Conservation (phyloP, 2,113 vertebrate genomes). For the Pachypanchax playfairii region DNA sequence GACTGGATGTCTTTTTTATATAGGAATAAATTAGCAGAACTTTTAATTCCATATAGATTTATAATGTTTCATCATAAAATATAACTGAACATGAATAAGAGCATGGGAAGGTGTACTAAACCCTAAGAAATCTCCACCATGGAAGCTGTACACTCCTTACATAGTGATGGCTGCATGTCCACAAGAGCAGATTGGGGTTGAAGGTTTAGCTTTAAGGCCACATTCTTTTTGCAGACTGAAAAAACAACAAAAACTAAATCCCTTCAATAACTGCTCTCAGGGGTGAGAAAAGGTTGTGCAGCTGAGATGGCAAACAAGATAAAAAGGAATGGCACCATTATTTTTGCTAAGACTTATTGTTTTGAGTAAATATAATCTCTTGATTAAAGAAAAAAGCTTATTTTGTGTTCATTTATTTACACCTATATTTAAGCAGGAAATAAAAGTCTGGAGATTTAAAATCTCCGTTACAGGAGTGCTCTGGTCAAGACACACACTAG, state of each 20-base stretch:
- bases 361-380: slow-evolving; percentile 26
- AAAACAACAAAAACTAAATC: slow-evolving; percentile 42
- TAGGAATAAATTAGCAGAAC: no score
- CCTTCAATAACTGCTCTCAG: slow-evolving; percentile 25
- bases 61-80: slow-evolving; percentile 4
- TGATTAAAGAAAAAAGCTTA: slow-evolving; percentile 25
- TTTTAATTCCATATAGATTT: neutral
- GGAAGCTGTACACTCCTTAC: slow-evolving; percentile 13
- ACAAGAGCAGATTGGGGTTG: slow-evolving; percentile 23
- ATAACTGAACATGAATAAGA: neutral
- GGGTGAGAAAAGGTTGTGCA: slow-evolving; percentile 16
- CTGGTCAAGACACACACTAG: neutral
- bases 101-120: neutral
- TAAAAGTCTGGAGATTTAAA: neutral
- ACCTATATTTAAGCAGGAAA: neutral
- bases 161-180: slow-evolving; percentile 21
- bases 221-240: slow-evolving; percentile 18
- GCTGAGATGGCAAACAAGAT: slow-evolving; percentile 32
- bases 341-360: slow-evolving; percentile 17
- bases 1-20: no score
- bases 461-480: neutral
- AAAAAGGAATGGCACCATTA: slow-evolving; percentile 27
- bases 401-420: neutral
- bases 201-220: slow-evolving; percentile 29
- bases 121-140: neutral